phyloP scores from a whole-genome alignment of 2,113 vertebrate genomes.

The Oryctolagus cuniculus region mOryCun1.1 NC_091443.1:79241001-79241500 shows the following conservation, averaged over 20 bases:
- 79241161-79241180: neutral
- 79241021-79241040: neutral
- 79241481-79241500: too few relatives aligned
- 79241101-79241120: neutral
- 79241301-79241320: neutral
- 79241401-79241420: neutral
- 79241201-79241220: neutral
- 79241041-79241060: neutral
- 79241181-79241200: neutral
- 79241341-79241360: neutral
- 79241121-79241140: neutral
- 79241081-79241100: neutral
- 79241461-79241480: too few relatives aligned
- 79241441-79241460: neutral
- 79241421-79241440: conserved; percentile 8
- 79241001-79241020: neutral
- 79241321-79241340: neutral
- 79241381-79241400: neutral
- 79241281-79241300: conserved; percentile 23
- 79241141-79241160: neutral
- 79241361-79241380: neutral
- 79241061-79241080: neutral
- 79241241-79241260: neutral
- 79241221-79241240: neutral
- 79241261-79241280: neutral